A percentile compares a stretch with the other conserved stretches of the same genome.
These are phyloP conservation scores for Anoplius nigerrimus DNA, from an alignment of 2,888 invertebrate species.

Conservation along the genomic window DNA sequence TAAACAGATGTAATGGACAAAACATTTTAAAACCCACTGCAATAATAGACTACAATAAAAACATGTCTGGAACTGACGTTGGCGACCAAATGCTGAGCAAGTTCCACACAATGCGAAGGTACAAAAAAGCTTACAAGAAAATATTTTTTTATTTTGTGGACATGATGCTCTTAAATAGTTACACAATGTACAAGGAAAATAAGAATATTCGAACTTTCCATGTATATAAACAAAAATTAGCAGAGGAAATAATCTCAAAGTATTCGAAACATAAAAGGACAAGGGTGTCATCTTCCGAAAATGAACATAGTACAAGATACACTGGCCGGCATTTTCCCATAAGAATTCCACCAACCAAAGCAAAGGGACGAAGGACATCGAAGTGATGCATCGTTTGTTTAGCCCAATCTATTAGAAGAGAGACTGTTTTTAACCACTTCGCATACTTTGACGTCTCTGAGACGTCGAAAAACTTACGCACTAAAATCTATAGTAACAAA, in stretches of 20 bases:
- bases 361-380: constrained; percentile 33
- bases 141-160: constrained; percentile 60
- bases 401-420: constrained; percentile 27
- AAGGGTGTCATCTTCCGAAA: constrained; percentile 22
- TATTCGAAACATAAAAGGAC: constrained; percentile 28
- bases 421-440: constrained; percentile 32
- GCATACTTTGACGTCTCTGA: too few relatives aligned
- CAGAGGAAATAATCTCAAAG: constrained; percentile 35
- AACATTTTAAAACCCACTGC: constrained; percentile 43
- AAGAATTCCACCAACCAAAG: constrained; percentile 26
- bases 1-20: constrained; percentile 23
- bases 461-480: too few relatives aligned
- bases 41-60: constrained; percentile 59
- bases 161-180: constrained; percentile 44
- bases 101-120: constrained; percentile 57
- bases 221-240: constrained; percentile 39
- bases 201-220: constrained; percentile 32
- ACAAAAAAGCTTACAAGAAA: constrained; percentile 65
- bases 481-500: too few relatives aligned
- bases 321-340: constrained; percentile 33
- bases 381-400: constrained; percentile 36
- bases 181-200: constrained; percentile 34
- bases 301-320: constrained; percentile 25
- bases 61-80: constrained; percentile 63
- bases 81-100: constrained; percentile 60